phyloP scores from a whole-genome alignment of 2,888 invertebrate species.

The Rugalucina vietnamica region DNA sequence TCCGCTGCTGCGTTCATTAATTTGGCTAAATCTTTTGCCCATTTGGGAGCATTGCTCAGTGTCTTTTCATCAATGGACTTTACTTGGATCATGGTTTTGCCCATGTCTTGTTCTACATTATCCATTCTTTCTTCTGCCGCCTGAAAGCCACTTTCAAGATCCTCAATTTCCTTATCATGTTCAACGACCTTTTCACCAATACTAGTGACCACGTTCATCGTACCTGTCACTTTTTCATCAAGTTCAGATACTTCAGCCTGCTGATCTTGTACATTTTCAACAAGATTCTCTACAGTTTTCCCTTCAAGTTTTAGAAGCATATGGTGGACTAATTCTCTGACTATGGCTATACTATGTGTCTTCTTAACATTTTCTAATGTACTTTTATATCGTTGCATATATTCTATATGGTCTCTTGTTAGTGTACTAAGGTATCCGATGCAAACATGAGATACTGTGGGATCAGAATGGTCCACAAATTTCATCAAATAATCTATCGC shows the following conservation, averaged over 20 bases:
- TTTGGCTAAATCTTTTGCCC: constrained; percentile 80
- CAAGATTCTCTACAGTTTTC: constrained; percentile 71
- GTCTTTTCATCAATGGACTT: constrained; percentile 81
- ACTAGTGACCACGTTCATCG: constrained; percentile 66
- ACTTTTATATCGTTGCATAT: constrained; percentile 60
- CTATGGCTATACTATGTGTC: constrained; percentile 41
- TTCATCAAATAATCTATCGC: constrained; percentile 53
- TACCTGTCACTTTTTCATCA: constrained; percentile 69
- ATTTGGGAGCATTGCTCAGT: constrained; percentile 80
- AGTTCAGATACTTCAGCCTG: constrained; percentile 69
- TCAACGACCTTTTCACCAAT: constrained; percentile 70
- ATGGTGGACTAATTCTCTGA: constrained; percentile 57
- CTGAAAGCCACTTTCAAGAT: constrained; percentile 60
- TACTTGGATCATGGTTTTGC: constrained; percentile 72
- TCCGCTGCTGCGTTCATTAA: constrained; percentile 77
- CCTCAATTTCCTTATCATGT: constrained; percentile 68
- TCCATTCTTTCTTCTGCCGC: constrained; percentile 68
- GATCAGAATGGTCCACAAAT: constrained; percentile 39
- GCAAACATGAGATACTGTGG: constrained; percentile 20
- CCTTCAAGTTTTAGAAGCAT: constrained; percentile 75
- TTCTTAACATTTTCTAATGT: constrained; percentile 56
- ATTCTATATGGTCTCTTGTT: constrained; percentile 56
- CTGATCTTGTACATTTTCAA: constrained; percentile 69
- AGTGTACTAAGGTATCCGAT: constrained; percentile 58
- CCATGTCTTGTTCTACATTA: constrained; percentile 66